A percentile compares a stretch with the other conserved stretches of the same genome.
These are phyloP conservation scores for Linnaemya vulpina DNA, from an alignment of 2,888 invertebrate species.

Conservation along the genomic window DNA sequence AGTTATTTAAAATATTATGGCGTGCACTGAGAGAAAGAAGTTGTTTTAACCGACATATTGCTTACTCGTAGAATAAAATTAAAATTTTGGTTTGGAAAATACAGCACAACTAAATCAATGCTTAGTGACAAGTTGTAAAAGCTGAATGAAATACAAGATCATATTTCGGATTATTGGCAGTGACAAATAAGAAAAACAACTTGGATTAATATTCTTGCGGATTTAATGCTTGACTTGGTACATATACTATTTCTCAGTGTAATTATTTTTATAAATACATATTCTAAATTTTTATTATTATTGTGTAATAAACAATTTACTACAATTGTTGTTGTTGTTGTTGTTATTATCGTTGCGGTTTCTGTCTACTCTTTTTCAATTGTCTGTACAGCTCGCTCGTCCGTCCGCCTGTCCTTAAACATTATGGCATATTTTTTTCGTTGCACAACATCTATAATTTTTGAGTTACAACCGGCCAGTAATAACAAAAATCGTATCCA, in stretches of 20 bases:
- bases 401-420: slow-evolving; percentile 42
- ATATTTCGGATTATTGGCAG: too few relatives aligned
- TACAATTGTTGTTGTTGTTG: slow-evolving; percentile 48
- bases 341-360: slow-evolving; percentile 48
- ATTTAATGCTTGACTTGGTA: too few relatives aligned
- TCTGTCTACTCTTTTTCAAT: slow-evolving; percentile 60
- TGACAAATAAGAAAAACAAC: too few relatives aligned
- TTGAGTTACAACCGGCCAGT: slow-evolving; percentile 64
- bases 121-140: too few relatives aligned
- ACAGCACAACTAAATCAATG: too few relatives aligned
- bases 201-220: too few relatives aligned
- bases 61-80: too few relatives aligned
- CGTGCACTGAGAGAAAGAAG: slow-evolving; percentile 33
- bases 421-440: slow-evolving; percentile 36
- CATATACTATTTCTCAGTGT: slow-evolving; percentile 8
- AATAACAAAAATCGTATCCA: slow-evolving; percentile 40
- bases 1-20: slow-evolving; percentile 56
- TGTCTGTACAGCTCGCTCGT: slow-evolving; percentile 36
- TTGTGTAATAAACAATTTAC: slow-evolving; percentile 69
- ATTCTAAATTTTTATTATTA: slow-evolving; percentile 64
- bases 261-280: slow-evolving; percentile 37
- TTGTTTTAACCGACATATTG: too few relatives aligned
- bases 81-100: too few relatives aligned
- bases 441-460: slow-evolving; percentile 64
- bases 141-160: too few relatives aligned